These are phyloP conservation scores for Heterodera carotae DNA, from an alignment of 1,140 invertebrate species.

Conservation along the genomic window DNA sequence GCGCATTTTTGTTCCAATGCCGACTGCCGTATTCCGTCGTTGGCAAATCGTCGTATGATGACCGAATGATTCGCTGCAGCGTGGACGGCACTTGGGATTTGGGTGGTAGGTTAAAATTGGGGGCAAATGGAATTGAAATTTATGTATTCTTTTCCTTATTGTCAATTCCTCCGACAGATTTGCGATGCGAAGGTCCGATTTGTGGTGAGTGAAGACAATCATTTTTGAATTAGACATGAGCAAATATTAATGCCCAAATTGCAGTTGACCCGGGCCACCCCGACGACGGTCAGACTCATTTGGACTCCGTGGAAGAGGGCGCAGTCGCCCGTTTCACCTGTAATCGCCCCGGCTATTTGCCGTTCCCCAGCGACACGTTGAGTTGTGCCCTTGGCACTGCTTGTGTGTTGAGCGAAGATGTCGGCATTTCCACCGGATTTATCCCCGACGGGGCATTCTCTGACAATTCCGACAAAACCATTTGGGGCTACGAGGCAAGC, in stretches of 20 bases:
- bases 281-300: constrained; percentile 82
- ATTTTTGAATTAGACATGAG: background rate
- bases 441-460: constrained; percentile 95
- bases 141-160: background rate
- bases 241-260: constrained; percentile 75
- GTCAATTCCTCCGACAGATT: constrained; percentile 67
- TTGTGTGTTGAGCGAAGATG: constrained; percentile 85
- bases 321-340: constrained; percentile 87
- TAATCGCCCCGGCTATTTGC: constrained; percentile 84
- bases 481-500: constrained; percentile 27
- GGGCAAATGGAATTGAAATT: too few relatives aligned
- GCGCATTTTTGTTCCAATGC: constrained; percentile 87
- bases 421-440: constrained; percentile 84
- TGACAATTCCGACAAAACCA: constrained; percentile 80
- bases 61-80: constrained; percentile 87
- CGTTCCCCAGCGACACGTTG: constrained; percentile 85
- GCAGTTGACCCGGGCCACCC: constrained; percentile 89
- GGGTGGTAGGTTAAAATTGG: constrained; percentile 70
- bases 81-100: constrained; percentile 93
- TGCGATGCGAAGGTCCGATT: constrained; percentile 78
- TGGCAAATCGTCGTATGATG: constrained; percentile 84
- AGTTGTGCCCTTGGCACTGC: constrained; percentile 87
- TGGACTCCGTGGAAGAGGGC: constrained; percentile 86
- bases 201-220: constrained; percentile 19
- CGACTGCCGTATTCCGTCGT: constrained; percentile 91